Base-by-base conservation (phyloP, 1,140 invertebrate species). In the Adoxophyes honmai region DNA sequence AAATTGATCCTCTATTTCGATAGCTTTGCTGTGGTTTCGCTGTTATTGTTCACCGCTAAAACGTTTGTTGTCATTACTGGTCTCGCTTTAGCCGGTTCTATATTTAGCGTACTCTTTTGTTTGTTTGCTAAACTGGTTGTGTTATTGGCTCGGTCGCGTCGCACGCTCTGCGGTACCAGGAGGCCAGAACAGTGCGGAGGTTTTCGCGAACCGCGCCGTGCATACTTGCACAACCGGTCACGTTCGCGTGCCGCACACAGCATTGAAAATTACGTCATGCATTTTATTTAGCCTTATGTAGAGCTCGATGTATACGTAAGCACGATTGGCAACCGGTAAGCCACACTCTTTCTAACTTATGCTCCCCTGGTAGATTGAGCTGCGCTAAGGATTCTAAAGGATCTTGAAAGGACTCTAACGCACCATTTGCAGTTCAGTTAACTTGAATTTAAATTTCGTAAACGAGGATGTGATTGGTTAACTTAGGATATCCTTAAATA, bases 271-370 rank as follows among this genome's bases (percentile, higher is more conserved):
- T 81, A 81, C 79, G 73, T 83, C 78, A 82, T 66, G 60, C 57
- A 68, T 66, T 78, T 75, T 69, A 75, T 78, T 80, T 78, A 73
- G 70, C 81, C 70, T 76, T 85, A 79, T 75, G 67, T 76, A 73
- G 74, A 73, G 73, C 71, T 73, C 21, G 21, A 28, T 28, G 62
- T 59, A 62, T 66, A 37, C 57, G 33, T 53, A 60, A 57, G 61
- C 55, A 64, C 62, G 57, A 63, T 68, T 63, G 60, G 68, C 65
- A 64, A 60, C 66, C 68, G 73, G 75, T 75, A 72, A 55, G 57
- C 52, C 66, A 78, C 65, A 59, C 73, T 79, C 67, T 67, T 67
- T 64, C 57, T 36, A 53, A 34, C 7, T 66, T 55, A 65, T 86
- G 73, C 28, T 35, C 15, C 37, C 77, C 82, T 86, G 67, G 78